These are phyloP conservation scores for Setophaga coronata DNA, from an alignment of 2,113 vertebrate genomes.

Conservation along the genomic window DNA sequence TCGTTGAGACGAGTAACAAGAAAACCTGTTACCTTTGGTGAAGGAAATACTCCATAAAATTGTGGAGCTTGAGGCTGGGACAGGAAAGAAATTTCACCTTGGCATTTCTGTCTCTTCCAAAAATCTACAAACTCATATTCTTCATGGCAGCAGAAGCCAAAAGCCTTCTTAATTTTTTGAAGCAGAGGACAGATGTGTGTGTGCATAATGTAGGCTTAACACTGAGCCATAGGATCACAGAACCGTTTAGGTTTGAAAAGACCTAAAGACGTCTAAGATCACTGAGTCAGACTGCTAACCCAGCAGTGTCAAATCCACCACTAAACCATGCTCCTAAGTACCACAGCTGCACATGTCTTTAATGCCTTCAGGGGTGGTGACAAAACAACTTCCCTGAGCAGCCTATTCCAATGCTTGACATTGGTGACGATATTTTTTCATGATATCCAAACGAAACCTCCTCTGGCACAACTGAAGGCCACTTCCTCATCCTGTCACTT, in stretches of 20 bases:
- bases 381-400: neutral
- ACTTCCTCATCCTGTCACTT: neutral
- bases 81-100: neutral
- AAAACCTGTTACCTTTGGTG: neutral
- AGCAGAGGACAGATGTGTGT: neutral
- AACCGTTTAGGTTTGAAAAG: neutral
- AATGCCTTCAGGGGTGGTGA: neutral
- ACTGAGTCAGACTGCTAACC: too few relatives aligned
- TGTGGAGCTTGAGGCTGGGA: neutral
- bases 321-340: neutral
- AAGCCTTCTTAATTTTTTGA: neutral
- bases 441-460: neutral
- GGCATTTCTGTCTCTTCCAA: neutral
- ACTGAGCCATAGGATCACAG: neutral
- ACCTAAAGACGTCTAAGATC: neutral
- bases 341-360: neutral
- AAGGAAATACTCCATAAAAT: neutral
- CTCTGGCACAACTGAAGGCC: neutral
- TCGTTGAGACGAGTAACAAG: rapidly evolving
- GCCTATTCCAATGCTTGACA: neutral
- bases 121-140: neutral
- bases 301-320: neutral
- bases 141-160: neutral
- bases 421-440: neutral
- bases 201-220: neutral